A percentile compares a stretch with the other conserved stretches of the same genome.
Conservation (phyloP, 1,140 invertebrate species). For the Bombyx mandarina region DNA sequence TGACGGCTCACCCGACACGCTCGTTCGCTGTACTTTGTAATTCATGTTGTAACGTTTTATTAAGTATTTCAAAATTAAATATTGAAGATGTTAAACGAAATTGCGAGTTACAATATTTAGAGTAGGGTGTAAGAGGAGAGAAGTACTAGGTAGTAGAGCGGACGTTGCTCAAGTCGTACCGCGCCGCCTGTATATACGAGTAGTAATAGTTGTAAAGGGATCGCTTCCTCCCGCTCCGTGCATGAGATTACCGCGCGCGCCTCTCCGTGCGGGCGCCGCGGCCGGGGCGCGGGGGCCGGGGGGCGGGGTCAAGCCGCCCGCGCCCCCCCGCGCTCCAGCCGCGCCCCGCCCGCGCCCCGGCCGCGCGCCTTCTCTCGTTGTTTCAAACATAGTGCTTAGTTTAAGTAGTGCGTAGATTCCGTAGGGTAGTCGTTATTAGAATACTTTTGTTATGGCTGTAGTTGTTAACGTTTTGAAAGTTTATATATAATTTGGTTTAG, state of each 20-base stretch:
- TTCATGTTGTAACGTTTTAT: no score
- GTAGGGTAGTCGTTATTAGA: slow-evolving; percentile 67
- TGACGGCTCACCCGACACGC: no score
- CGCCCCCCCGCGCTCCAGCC: slow-evolving; percentile 22
- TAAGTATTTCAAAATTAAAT: no score
- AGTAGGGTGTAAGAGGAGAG: no score
- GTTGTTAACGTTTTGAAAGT: slow-evolving; percentile 68
- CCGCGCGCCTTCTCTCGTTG: slow-evolving; percentile 39
- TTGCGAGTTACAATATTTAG: no score
- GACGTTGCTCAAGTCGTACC: slow-evolving; percentile 17
- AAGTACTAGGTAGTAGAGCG: no score
- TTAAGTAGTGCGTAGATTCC: slow-evolving; percentile 61
- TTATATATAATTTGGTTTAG: slow-evolving; percentile 59
- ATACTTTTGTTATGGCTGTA: slow-evolving; percentile 70
- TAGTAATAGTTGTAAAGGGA: no score
- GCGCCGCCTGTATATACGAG: slow-evolving; percentile 12
- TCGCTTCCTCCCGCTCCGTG: background rate
- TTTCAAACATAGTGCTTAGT: slow-evolving; percentile 63
- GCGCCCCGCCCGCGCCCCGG: slow-evolving; percentile 14
- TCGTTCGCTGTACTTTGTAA: no score
- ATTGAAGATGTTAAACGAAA: no score
- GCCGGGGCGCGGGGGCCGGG: slow-evolving; percentile 9
- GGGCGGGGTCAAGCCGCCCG: slow-evolving; percentile 23
- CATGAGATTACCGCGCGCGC: slow-evolving; percentile 1
- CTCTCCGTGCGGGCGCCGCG: slow-evolving; percentile 8